phyloP scores from a whole-genome alignment of 2,113 vertebrate genomes.

The Burhinus oedicnemus region DNA sequence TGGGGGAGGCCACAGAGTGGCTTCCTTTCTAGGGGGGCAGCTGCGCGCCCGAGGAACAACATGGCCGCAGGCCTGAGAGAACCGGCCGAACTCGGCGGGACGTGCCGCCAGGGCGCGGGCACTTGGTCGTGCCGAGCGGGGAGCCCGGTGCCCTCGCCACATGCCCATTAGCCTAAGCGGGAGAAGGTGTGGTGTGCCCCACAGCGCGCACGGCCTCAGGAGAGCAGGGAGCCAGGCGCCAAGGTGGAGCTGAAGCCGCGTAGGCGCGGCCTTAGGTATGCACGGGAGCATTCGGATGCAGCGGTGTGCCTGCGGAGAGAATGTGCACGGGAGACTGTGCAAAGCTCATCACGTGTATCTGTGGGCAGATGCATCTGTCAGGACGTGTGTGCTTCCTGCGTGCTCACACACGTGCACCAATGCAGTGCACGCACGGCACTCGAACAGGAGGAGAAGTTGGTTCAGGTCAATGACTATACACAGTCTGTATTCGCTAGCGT shows the following conservation, averaged over 20 bases:
- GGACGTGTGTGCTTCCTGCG: background rate
- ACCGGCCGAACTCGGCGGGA: background rate
- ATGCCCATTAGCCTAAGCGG: fast-evolving
- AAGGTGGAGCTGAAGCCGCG: background rate
- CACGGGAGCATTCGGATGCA: fast-evolving
- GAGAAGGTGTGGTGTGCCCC: background rate
- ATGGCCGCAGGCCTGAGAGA: background rate
- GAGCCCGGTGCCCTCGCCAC: fast-evolving
- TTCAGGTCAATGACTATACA: background rate
- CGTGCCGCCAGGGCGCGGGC: fast-evolving
- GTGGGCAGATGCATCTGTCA: no score
- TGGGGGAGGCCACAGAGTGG: fast-evolving
- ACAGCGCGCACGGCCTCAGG: fast-evolving
- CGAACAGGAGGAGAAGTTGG: background rate
- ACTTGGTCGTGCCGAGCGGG: background rate
- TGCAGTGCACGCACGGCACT: fast-evolving
- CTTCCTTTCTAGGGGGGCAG: background rate
- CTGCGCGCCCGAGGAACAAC: background rate
- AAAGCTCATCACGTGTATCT: fast-evolving
- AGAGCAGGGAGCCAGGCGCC: background rate
- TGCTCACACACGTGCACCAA: fast-evolving
- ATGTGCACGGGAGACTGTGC: fast-evolving
- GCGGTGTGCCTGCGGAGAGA: fast-evolving
- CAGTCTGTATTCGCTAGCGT: background rate
- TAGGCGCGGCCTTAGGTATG: fast-evolving